A percentile compares a stretch with the other conserved stretches of the same genome.
These are phyloP conservation scores for Zele albiditarsus DNA, from an alignment of 2,888 invertebrate species.

Conservation along the genomic window DNA sequence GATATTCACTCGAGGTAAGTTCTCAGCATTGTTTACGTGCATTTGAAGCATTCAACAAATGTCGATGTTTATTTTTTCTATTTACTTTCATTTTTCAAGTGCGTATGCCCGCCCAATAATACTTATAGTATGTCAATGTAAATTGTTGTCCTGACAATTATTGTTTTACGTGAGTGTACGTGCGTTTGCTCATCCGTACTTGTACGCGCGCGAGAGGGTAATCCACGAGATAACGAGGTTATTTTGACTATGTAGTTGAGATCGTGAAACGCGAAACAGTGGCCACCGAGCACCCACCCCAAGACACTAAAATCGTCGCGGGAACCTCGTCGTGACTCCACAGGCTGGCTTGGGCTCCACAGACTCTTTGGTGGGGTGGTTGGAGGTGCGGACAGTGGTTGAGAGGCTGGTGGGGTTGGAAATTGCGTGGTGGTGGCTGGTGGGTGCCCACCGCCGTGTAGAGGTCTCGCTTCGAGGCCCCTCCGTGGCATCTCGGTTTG, in stretches of 20 bases:
- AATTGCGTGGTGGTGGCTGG: slow-evolving; percentile 73
- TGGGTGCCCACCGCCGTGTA: slow-evolving; percentile 66
- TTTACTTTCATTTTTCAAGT: background rate
- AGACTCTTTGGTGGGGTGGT: slow-evolving; percentile 71
- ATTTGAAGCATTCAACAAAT: background rate
- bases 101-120: background rate
- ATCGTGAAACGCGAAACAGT: slow-evolving; percentile 64
- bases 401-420: slow-evolving; percentile 73
- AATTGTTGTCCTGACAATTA: background rate
- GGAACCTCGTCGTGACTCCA: slow-evolving; percentile 70
- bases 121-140: background rate
- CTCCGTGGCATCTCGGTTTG: slow-evolving; percentile 66
- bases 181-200: background rate
- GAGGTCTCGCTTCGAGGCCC: slow-evolving; percentile 65
- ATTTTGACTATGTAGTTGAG: background rate
- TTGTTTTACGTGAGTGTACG: background rate
- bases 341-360: slow-evolving; percentile 66
- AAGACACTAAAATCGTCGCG: slow-evolving; percentile 73
- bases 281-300: slow-evolving; percentile 71
- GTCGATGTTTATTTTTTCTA: background rate
- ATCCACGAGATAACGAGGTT: background rate
- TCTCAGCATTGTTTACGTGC: background rate
- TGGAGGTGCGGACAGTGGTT: slow-evolving; percentile 72
- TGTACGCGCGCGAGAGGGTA: background rate
- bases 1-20: slow-evolving; percentile 6